Conservation (phyloP, 2,888 invertebrate species). For the Andrena praecox region DNA sequence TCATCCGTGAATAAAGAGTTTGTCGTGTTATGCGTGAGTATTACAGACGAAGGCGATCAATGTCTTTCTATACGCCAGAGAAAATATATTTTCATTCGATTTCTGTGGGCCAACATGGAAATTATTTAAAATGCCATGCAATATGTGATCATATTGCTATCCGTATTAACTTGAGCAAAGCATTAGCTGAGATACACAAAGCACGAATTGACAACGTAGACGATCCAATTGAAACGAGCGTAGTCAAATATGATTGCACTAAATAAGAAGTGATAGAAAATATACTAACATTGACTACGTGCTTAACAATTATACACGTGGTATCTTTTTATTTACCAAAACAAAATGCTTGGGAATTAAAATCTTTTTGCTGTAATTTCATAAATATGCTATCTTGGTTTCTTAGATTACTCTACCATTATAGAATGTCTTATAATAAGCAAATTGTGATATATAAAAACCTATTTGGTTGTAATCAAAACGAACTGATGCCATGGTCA, state of each 20-base stretch:
- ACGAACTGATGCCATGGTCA: constrained; percentile 62
- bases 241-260: constrained; percentile 54
- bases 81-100: constrained; percentile 10
- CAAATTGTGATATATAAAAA: constrained; percentile 37
- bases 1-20: background rate
- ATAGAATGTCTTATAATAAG: constrained; percentile 16
- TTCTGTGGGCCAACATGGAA: background rate
- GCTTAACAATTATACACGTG: constrained; percentile 10
- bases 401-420: constrained; percentile 12
- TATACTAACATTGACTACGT: constrained; percentile 38
- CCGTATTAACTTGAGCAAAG: background rate
- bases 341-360: constrained; percentile 34
- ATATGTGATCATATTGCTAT: background rate
- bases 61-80: background rate
- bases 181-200: constrained; percentile 9
- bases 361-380: constrained; percentile 5
- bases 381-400: background rate
- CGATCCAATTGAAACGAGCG: constrained; percentile 51
- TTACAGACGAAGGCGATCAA: background rate
- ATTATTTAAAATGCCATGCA: background rate
- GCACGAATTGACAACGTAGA: constrained; percentile 30
- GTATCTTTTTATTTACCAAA: constrained; percentile 30
- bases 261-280: constrained; percentile 47
- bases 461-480: constrained; percentile 43
- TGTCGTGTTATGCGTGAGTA: background rate